These are phyloP conservation scores for Oryzias melastigma DNA, from an alignment of 2,113 vertebrate species.

Conservation along the genomic window DNA sequence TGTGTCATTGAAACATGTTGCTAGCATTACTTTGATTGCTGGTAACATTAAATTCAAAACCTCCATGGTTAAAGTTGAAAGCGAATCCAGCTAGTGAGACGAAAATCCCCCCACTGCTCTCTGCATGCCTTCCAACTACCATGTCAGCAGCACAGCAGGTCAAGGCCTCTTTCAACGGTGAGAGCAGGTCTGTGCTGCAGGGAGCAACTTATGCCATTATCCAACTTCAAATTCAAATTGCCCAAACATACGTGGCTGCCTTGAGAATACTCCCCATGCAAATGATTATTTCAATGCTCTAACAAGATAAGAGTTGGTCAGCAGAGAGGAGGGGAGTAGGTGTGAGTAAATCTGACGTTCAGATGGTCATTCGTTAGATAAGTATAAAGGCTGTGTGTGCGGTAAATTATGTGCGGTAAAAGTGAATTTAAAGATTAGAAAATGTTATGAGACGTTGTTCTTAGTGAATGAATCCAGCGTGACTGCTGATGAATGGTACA, in stretches of 20 bases:
- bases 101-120: constrained; percentile 10
- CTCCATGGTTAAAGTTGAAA: constrained; percentile 21
- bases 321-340: constrained; percentile 4
- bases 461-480: not conserved
- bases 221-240: constrained; percentile 49
- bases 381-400: constrained; percentile 24
- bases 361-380: constrained; percentile 61
- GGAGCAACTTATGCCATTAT: constrained; percentile 53
- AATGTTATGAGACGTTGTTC: constrained; percentile 37
- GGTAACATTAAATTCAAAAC: too few relatives aligned
- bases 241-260: constrained; percentile 38
- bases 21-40: too few relatives aligned
- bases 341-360: constrained; percentile 34
- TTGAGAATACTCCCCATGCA: constrained; percentile 30
- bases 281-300: constrained; percentile 58
- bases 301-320: constrained; percentile 38
- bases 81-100: not conserved
- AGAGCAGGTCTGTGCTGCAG: constrained; percentile 19
- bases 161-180: constrained; percentile 20
- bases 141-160: constrained; percentile 20
- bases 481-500: constrained; percentile 9
- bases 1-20: too few relatives aligned
- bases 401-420: constrained; percentile 54
- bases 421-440: constrained; percentile 21
- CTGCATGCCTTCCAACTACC: constrained; percentile 25